A percentile compares a stretch with the other conserved stretches of the same genome.
phyloP scores from a whole-genome alignment of 2,113 vertebrate genomes.

The Oryzias melastigma region DNA sequence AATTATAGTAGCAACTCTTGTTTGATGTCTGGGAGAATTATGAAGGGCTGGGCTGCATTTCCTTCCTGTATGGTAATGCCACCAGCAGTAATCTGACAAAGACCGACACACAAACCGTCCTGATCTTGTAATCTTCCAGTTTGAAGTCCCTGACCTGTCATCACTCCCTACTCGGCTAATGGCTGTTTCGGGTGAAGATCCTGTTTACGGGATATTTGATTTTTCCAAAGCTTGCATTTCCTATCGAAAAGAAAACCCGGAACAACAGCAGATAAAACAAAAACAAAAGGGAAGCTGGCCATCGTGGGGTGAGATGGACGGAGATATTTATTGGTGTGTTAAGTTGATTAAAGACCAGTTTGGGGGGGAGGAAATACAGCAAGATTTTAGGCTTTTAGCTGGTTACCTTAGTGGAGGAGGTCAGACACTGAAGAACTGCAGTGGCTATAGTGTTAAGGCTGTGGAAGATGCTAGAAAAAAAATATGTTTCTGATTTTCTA shows the following conservation, averaged over 20 bases:
- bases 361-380: conserved; percentile 3
- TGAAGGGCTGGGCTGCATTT: conserved; percentile 40
- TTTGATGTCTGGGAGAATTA: conserved; percentile 23
- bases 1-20: not conserved
- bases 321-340: conserved; percentile 37
- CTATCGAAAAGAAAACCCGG: conserved; percentile 36
- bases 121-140: conserved; percentile 33
- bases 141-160: conserved; percentile 29
- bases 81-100: conserved; percentile 33
- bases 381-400: conserved; percentile 66
- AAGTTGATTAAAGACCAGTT: conserved; percentile 57
- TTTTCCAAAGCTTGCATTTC: conserved; percentile 62
- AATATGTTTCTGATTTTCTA: too few relatives aligned
- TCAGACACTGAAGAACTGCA: too few relatives aligned
- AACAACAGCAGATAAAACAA: conserved; percentile 24
- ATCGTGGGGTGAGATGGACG: conserved; percentile 25
- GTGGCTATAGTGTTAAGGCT: conserved; percentile 39
- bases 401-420: conserved; percentile 10
- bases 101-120: conserved; percentile 42
- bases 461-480: conserved; percentile 48
- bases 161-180: conserved; percentile 27
- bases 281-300: not conserved
- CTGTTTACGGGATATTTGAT: conserved; percentile 57
- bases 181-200: conserved; percentile 59
- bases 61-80: conserved; percentile 45